Percentiles rank a stretch among this genome's conserved stretches.
These are phyloP conservation scores for Nannobrachium achirus DNA, from an alignment of 2,113 vertebrate genomes.

Conservation along the genomic window DNA sequence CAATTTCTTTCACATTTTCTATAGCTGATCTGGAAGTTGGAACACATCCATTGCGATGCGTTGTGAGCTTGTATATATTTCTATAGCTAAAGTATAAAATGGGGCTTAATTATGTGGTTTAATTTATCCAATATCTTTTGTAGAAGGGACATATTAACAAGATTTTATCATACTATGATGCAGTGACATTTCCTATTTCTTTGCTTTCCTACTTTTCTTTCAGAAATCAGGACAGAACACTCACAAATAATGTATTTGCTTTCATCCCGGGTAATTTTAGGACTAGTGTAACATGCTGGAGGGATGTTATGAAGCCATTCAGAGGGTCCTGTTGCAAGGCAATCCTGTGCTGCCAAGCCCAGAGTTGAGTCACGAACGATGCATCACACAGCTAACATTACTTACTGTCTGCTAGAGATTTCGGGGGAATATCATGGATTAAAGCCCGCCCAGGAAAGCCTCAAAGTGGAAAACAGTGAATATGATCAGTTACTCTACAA, in stretches of 20 bases:
- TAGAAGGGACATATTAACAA: no score
- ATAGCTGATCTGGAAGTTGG: no score
- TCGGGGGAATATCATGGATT: constrained; percentile 15
- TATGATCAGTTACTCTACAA: background rate
- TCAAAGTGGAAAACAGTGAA: background rate
- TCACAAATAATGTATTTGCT: no score
- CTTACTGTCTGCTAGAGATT: constrained; percentile 11
- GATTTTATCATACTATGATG: no score
- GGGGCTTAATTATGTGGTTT: no score
- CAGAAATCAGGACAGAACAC: no score
- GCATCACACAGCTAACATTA: constrained; percentile 4
- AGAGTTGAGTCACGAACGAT: constrained; percentile 19
- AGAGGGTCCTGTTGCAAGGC: background rate
- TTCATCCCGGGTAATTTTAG: background rate
- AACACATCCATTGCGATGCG: no score
- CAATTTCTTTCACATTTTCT: no score
- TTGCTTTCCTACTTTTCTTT: background rate
- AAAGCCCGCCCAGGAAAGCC: constrained; percentile 12
- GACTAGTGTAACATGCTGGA: background rate
- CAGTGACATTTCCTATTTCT: no score
- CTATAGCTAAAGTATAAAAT: no score
- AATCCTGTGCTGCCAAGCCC: background rate
- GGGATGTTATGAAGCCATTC: background rate
- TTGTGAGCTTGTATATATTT: no score
- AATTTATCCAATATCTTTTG: no score